Conservation (phyloP, 2,113 vertebrate species). For the Pyrgilauda ruficollis region DNA sequence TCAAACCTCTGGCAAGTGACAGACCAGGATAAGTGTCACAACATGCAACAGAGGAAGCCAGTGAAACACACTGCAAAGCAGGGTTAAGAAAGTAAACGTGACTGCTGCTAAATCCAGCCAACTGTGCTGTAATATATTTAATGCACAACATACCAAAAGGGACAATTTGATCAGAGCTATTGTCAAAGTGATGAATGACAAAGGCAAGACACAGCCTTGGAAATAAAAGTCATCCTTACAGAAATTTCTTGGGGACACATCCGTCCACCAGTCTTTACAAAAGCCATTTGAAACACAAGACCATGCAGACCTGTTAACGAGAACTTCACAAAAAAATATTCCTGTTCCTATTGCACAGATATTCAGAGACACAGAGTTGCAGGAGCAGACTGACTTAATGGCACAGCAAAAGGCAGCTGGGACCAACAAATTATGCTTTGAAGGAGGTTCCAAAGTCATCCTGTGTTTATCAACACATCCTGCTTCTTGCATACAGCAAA, state of each 20-base stretch:
- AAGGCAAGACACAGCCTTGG: neutral
- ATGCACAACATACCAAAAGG: neutral
- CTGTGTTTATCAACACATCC: neutral
- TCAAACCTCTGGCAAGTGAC: neutral
- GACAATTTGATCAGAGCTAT: neutral
- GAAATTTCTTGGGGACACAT: slow-evolving; percentile 2
- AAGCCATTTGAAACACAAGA: neutral
- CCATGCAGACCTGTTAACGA: neutral
- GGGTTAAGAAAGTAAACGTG: slow-evolving; percentile 1
- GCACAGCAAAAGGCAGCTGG: neutral
- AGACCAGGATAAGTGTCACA: neutral
- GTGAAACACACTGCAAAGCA: neutral
- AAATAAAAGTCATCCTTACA: neutral
- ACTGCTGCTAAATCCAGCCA: slow-evolving; percentile 30
- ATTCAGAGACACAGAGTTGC: rapidly evolving
- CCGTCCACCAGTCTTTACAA: neutral
- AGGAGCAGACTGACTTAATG: neutral
- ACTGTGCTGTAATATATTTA: slow-evolving; percentile 16
- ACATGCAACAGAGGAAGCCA: neutral
- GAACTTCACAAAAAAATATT: neutral
- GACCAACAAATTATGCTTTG: neutral
- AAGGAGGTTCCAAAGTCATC: neutral
- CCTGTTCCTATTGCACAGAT: neutral
- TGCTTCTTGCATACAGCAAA: neutral
- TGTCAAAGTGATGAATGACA: neutral